Base-by-base conservation (phyloP, 2,797 vertebrate genomes). In the Sebastes glaucus region DNA sequence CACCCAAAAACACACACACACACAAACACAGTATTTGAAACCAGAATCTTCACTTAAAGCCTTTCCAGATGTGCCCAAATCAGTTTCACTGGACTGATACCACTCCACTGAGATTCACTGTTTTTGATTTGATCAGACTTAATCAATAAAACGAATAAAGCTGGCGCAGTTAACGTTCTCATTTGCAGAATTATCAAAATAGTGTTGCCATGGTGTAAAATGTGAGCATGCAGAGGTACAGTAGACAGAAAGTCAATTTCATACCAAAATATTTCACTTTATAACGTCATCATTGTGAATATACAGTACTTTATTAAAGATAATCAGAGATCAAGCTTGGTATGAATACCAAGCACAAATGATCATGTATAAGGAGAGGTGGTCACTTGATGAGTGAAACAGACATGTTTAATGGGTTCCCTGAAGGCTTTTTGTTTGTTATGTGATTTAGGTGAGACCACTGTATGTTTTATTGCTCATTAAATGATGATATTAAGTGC, bases 1-100 rank as follows among this genome's bases (percentile, higher is more conserved):
- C 82, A 87, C 79, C 82, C 25, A 71, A 74, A 85, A 23, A 80
- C 57, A 76, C 73, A 32, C 67, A 59, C 67, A 59, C 32, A 78
- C 63, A 74, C 68, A 46, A 79, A 78, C 81, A 80, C 63, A 63
- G 69, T 22, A 80, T 90, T 71, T 88, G 63, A 89, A 86, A 86
- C 77, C 28, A 64, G 72, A 85, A 75, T 71, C 80, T 80, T 83
- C 68, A 32, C 38, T 77, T 63, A 89, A 95, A 96, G 80, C 69
- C 88, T 87, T 95, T 94, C 94, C 95, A 96, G 94, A 95, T 96
- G 95, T 93, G 85, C 63, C 55, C 46, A 85, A 87, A 89, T 92
- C 84, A 72, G 65, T 88, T 86, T 79, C 30, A 66, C 28, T 74
- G 72, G 66, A 86, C 70, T 53, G 57, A 87, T 25, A 68, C 53